Conservation (phyloP, 1,140 invertebrate species). For the Papilio xuthus region DNA sequence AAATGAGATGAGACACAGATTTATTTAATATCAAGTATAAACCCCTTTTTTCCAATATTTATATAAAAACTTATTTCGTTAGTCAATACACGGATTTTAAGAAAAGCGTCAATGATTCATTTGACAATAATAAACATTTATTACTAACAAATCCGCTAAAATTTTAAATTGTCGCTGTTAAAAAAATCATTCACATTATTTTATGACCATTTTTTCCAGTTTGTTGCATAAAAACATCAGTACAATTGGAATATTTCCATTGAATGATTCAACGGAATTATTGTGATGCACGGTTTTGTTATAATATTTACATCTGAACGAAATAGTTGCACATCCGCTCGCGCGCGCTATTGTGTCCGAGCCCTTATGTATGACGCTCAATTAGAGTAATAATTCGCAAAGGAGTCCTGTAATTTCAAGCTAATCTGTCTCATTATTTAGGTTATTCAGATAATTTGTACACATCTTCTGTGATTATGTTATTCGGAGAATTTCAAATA, state of each 20-base stretch:
- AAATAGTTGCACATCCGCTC: conserved; percentile 11
- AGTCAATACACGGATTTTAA: background rate
- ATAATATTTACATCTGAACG: background rate
- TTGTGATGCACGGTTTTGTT: background rate
- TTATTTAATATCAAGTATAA: background rate
- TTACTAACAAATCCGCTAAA: background rate
- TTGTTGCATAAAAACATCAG: background rate
- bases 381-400: conserved; percentile 21
- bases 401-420: conserved; percentile 23
- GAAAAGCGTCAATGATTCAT: background rate
- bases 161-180: background rate
- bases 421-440: conserved; percentile 7
- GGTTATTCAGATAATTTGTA: background rate
- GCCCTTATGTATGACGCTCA: background rate
- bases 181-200: background rate
- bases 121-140: background rate
- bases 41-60: background rate
- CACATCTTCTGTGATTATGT: background rate
- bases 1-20: background rate
- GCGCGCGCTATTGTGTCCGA: background rate
- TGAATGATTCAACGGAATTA: background rate
- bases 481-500: background rate
- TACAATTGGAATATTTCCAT: background rate
- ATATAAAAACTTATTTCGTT: background rate
- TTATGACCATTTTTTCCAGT: background rate